Percentiles rank a stretch among this genome's conserved stretches.
Conservation (phyloP, 2,113 vertebrate species). For the Melanotaenia duboulayi region DNA sequence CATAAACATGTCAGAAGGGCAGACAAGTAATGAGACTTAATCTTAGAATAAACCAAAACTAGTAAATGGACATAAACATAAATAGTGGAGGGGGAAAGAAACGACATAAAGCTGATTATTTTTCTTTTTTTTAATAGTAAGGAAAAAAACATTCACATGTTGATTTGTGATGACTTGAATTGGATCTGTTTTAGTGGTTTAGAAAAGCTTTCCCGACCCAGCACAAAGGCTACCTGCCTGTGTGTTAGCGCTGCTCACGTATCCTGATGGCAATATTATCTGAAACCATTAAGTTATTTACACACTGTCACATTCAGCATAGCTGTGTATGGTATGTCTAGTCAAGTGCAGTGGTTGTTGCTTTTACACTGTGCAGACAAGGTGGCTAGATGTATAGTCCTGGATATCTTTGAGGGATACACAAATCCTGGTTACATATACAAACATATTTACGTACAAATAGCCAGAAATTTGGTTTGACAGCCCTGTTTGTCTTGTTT, state of each 20-base stretch:
- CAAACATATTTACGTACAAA: slow-evolving; percentile 52
- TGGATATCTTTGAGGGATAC: slow-evolving; percentile 46
- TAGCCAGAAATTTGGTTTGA: slow-evolving; percentile 50
- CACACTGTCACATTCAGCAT: slow-evolving; percentile 69
- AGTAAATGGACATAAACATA: slow-evolving; percentile 32
- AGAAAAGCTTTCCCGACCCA: slow-evolving; percentile 63
- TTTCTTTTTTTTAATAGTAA: slow-evolving; percentile 7
- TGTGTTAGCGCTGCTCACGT: slow-evolving; percentile 69
- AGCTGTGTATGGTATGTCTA: slow-evolving; percentile 73
- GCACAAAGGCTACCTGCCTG: slow-evolving; percentile 51
- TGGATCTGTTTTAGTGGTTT: slow-evolving; percentile 50
- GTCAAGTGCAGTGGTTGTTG: slow-evolving; percentile 75
- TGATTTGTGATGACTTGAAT: slow-evolving; percentile 57
- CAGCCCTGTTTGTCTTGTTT: slow-evolving; percentile 41
- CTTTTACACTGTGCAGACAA: slow-evolving; percentile 77
- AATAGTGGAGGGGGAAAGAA: slow-evolving; percentile 33
- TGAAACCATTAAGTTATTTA: slow-evolving; percentile 59
- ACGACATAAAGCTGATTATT: slow-evolving; percentile 30
- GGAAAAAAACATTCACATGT: slow-evolving; percentile 38
- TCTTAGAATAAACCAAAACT: slow-evolving; percentile 55
- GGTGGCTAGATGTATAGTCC: slow-evolving; percentile 70
- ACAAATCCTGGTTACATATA: slow-evolving; percentile 53
- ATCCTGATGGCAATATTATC: slow-evolving; percentile 73
- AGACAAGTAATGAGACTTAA: slow-evolving; percentile 46
- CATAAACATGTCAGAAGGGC: slow-evolving; percentile 30